Evolutionary conservation across 2,113 vertebrate genomes (phyloP).

Genomic region (Chrysemys picta): DNA sequence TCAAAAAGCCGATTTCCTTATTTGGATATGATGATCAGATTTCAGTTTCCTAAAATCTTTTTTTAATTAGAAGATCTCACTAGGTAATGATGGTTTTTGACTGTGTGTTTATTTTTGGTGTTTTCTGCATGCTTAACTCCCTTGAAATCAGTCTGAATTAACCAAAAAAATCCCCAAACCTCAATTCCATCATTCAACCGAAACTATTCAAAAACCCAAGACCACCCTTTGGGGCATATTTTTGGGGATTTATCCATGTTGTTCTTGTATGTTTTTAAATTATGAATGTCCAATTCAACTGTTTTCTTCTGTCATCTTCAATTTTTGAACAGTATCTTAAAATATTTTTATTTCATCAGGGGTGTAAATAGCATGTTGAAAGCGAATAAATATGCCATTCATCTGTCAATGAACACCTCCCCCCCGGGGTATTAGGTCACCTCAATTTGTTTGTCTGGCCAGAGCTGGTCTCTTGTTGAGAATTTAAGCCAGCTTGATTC

Average conservation of each 20-base stretch:
- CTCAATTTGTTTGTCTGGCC: slow-evolving; percentile 78
- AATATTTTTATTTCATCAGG: slow-evolving; percentile 22
- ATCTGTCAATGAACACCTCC: slow-evolving; percentile 36
- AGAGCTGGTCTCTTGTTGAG: slow-evolving; percentile 64
- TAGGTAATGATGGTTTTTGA: neutral
- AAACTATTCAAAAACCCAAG: neutral
- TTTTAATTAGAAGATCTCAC: neutral
- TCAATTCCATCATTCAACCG: neutral
- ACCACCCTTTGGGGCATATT: neutral
- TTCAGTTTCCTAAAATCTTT: neutral
- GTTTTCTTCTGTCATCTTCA: slow-evolving; percentile 36
- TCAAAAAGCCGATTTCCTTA: neutral
- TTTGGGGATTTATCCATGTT: neutral
- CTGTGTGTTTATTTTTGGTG: neutral
- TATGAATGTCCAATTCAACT: slow-evolving; percentile 57
- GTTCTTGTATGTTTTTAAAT: neutral
- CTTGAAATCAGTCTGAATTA: neutral
- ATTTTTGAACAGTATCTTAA: slow-evolving; percentile 38
- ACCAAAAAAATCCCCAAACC: neutral
- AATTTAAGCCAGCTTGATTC: slow-evolving; percentile 75
- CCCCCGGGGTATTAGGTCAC: slow-evolving; percentile 78
- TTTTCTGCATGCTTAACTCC: neutral
- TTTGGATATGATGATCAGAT: neutral
- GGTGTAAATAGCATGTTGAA: slow-evolving; percentile 57
- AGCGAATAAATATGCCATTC: slow-evolving; percentile 63